These are phyloP conservation scores for Hylaeus volcanicus DNA, from an alignment of 1,140 invertebrate genomes.

Conservation along the genomic window DNA sequence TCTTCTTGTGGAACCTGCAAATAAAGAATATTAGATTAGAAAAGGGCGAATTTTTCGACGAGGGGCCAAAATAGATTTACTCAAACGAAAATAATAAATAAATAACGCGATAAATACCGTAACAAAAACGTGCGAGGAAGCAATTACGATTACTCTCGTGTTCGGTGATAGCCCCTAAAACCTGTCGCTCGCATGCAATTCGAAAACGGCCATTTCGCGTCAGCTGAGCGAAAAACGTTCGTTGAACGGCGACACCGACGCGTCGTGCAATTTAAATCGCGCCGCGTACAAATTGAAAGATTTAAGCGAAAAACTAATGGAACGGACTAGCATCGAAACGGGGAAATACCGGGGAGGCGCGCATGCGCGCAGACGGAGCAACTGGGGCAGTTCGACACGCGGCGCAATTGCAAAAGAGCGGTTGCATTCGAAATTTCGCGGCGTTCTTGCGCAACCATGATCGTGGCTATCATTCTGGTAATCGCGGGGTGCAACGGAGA, in stretches of 20 bases:
- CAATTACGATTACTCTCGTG: too few relatives aligned
- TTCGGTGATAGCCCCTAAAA: neutral
- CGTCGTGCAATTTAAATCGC: neutral
- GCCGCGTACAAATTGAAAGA: neutral
- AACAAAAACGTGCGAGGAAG: too few relatives aligned
- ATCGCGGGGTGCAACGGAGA: conserved; percentile 51
- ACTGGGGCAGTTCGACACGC: conserved; percentile 31
- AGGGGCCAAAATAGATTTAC: too few relatives aligned
- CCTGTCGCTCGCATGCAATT: neutral
- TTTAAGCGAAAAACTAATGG: conserved; percentile 19
- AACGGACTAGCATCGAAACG: conserved; percentile 13
- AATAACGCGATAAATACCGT: too few relatives aligned
- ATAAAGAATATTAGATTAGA: neutral
- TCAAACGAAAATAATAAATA: too few relatives aligned
- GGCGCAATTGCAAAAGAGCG: conserved; percentile 36
- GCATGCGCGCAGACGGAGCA: conserved; percentile 14
- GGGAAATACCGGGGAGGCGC: conserved; percentile 10
- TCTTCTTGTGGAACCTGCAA: neutral
- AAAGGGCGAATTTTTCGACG: too few relatives aligned
- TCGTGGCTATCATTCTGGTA: conserved; percentile 53
- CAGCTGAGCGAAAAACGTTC: neutral
- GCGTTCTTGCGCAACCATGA: conserved; percentile 56
- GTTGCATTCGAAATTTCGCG: conserved; percentile 58
- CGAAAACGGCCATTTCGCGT: neutral
- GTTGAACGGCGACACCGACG: neutral